A percentile compares a stretch with the other conserved stretches of the same genome.
Conservation (phyloP, 2,113 vertebrate species). For the Gnathonemus echidnorhynchus region DNA sequence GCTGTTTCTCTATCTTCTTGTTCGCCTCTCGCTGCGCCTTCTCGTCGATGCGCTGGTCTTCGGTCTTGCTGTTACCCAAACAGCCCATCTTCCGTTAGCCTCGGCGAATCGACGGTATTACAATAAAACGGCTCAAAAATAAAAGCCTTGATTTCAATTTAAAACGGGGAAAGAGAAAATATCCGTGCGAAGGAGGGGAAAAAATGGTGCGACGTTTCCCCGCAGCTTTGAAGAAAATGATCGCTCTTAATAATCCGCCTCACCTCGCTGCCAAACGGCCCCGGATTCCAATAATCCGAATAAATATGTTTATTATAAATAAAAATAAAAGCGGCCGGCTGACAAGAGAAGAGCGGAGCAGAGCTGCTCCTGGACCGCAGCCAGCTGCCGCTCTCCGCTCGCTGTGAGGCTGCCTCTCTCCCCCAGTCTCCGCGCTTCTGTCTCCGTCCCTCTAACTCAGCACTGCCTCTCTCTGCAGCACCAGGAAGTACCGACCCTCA, state of each 20-base stretch:
- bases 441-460: conserved; percentile 72
- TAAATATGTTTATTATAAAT: conserved; percentile 40
- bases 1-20: conserved; percentile 96
- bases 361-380: conserved; percentile 69
- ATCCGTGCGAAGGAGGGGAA: conserved; percentile 29
- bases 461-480: conserved; percentile 82
- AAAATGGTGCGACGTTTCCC: conserved; percentile 52
- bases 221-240: conserved; percentile 59
- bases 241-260: conserved; percentile 59
- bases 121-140: conserved; percentile 32
- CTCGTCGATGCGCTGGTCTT: conserved; percentile 97
- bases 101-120: conserved; percentile 40
- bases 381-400: conserved; percentile 64
- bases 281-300: conserved; percentile 43
- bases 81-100: conserved; percentile 82
- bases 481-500: conserved; percentile 66
- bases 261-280: conserved; percentile 51
- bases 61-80: conserved; percentile 95
- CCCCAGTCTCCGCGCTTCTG: conserved; percentile 57
- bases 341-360: conserved; percentile 45
- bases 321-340: conserved; percentile 40
- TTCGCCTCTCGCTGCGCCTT: conserved; percentile 95
- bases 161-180: conserved; percentile 28
- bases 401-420: conserved; percentile 69
- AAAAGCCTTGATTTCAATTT: conserved; percentile 21